Evolutionary conservation across 2,113 vertebrate genomes (phyloP).

Genomic region (Gobiocypris rarus): DNA sequence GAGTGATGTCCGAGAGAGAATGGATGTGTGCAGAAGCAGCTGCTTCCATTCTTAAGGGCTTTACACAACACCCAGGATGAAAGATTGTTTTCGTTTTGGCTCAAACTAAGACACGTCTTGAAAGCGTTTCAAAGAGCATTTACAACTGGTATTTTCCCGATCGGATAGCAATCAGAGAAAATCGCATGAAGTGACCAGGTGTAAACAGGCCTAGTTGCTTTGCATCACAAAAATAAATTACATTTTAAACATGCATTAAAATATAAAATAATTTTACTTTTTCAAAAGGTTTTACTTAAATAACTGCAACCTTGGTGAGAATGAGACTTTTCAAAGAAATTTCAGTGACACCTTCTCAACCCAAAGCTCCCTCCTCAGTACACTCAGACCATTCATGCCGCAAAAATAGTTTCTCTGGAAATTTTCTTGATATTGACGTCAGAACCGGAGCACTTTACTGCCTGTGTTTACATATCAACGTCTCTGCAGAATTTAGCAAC

Average conservation of each 20-base stretch:
- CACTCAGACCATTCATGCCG: not conserved
- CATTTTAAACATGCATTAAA: not conserved
- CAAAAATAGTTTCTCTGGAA: not conserved
- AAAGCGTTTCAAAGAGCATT: too few species aligned
- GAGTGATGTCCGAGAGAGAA: conserved; percentile 30
- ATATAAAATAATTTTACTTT: too few species aligned
- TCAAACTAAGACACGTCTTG: not conserved
- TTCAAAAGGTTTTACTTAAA: not conserved
- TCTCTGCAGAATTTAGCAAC: not conserved
- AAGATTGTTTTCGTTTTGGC: conserved; percentile 9
- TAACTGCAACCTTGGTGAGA: not conserved
- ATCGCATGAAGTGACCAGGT: too few species aligned
- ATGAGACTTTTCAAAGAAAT: not conserved
- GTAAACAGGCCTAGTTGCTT: too few species aligned
- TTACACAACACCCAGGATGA: not conserved
- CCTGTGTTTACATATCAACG: conserved; percentile 12
- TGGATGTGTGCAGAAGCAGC: conserved; percentile 30
- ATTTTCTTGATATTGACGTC: not conserved
- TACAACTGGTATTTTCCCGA: too few species aligned
- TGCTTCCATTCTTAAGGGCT: conserved; percentile 26
- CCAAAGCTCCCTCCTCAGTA: not conserved
- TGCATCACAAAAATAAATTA: too few species aligned
- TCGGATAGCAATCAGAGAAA: too few species aligned
- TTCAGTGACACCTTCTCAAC: not conserved
- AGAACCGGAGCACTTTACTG: conserved; percentile 8